These are phyloP conservation scores for Apamea monoglypha DNA, from an alignment of 2,888 invertebrate genomes.

Conservation along the genomic window DNA sequence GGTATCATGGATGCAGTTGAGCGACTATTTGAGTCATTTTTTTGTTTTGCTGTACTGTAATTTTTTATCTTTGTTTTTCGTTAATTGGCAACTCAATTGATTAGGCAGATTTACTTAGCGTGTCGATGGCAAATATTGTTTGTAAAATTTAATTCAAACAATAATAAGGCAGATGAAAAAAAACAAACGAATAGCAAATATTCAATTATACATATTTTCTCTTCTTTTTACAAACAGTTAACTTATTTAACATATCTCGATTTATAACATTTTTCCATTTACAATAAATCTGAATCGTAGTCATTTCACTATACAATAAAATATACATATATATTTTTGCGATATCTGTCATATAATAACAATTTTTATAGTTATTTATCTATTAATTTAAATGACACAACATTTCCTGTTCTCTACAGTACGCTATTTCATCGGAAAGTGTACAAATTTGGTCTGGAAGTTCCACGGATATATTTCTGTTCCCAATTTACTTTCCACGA, in stretches of 20 bases:
- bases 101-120: not conserved
- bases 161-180: conserved; percentile 68
- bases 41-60: not conserved
- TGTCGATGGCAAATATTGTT: not conserved
- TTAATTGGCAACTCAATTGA: not conserved
- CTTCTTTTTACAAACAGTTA: conserved; percentile 90
- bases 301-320: conserved; percentile 90
- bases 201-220: conserved; percentile 90
- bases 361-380: conserved; percentile 85
- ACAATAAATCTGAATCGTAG: conserved; percentile 88
- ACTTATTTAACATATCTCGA: conserved; percentile 89
- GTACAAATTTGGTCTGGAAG: conserved; percentile 66
- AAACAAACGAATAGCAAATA: conserved; percentile 87
- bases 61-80: not conserved
- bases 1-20: not conserved
- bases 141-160: not conserved
- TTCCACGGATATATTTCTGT: conserved; percentile 58
- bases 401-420: conserved; percentile 83
- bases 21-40: not conserved
- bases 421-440: conserved; percentile 79
- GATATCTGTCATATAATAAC: conserved; percentile 87
- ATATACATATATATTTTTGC: conserved; percentile 87
- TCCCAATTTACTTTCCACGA: conserved; percentile 60
- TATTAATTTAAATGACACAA: conserved; percentile 88
- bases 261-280: conserved; percentile 89